A percentile compares a stretch with the other conserved stretches of the same genome.
These are phyloP conservation scores for Grapholita molesta DNA, from an alignment of 1,140 invertebrate species.

Conservation along the genomic window DNA sequence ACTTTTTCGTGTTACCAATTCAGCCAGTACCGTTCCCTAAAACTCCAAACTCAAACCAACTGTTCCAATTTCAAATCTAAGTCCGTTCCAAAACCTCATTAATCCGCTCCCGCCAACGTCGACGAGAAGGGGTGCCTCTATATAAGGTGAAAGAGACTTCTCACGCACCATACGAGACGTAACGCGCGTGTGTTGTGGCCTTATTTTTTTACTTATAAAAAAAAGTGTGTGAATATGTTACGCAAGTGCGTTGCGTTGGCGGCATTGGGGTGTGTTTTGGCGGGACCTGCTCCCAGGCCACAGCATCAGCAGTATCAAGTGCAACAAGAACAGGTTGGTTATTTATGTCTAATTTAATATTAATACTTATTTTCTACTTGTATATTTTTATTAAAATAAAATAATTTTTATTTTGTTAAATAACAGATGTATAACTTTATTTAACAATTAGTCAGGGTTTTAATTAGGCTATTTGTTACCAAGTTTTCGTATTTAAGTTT, in stretches of 20 bases:
- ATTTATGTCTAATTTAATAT: neutral
- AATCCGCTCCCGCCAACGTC: slow-evolving; percentile 45
- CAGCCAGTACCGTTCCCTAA: neutral
- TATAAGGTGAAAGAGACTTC: slow-evolving; percentile 62
- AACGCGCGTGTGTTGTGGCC: slow-evolving; percentile 61
- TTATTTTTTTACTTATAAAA: slow-evolving; percentile 29
- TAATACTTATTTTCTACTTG: no score
- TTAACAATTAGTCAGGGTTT: no score
- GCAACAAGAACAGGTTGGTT: slow-evolving; percentile 60
- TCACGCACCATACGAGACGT: slow-evolving; percentile 55
- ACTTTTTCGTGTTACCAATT: no score
- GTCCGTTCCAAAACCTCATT: slow-evolving; percentile 27
- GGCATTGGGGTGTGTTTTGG: slow-evolving; percentile 55
- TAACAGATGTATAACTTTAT: no score
- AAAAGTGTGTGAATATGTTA: slow-evolving; percentile 57
- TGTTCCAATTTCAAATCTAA: slow-evolving; percentile 47
- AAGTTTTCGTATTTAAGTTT: no score
- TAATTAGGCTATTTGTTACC: no score
- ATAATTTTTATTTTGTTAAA: no score
- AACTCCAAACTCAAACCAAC: neutral
- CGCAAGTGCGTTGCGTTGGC: slow-evolving; percentile 56
- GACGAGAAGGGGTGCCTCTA: slow-evolving; percentile 66
- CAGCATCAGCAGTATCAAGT: slow-evolving; percentile 42
- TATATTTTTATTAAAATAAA: no score
- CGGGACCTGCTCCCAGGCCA: slow-evolving; percentile 31